A percentile compares a stretch with the other conserved stretches of the same genome.
These are phyloP conservation scores for Odontamblyopus lacepedii DNA, from an alignment of 2,797 vertebrate genomes.

Conservation along the genomic window DNA sequence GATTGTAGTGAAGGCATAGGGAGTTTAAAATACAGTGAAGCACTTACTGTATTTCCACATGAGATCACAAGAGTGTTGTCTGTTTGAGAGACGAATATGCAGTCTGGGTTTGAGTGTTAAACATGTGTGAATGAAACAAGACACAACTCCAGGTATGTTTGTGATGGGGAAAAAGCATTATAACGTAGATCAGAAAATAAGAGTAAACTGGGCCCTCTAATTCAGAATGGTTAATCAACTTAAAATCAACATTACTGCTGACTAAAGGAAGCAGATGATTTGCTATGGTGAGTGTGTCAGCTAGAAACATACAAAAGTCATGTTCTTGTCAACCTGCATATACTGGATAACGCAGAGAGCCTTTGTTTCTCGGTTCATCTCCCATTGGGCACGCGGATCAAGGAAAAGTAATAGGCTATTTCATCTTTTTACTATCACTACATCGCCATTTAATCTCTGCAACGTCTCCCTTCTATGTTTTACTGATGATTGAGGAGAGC, in stretches of 20 bases:
- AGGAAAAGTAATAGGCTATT: constrained; percentile 43
- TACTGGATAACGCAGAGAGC: constrained; percentile 3
- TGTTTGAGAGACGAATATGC: no score
- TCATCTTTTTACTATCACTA: constrained; percentile 48
- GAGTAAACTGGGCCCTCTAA: no score
- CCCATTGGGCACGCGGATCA: constrained; percentile 22
- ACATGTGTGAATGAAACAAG: no score
- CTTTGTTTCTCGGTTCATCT: constrained; percentile 10
- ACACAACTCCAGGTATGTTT: no score
- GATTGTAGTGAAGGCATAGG: no score
- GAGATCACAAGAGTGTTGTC: no score
- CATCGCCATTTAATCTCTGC: constrained; percentile 26
- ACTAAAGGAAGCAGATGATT: neutral
- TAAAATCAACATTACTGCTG: neutral
- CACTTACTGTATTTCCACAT: no score
- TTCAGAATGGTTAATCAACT: neutral
- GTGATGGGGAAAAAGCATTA: no score
- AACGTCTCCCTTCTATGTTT: constrained; percentile 50
- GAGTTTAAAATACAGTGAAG: no score
- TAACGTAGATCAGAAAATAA: no score
- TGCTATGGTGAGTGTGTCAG: neutral
- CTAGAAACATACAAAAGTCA: neutral
- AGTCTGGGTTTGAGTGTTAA: no score
- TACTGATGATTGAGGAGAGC: constrained; percentile 54
- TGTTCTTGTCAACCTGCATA: neutral